phyloP scores from a whole-genome alignment of 2,888 invertebrate genomes.

The Dolomedes plantarius region DNA sequence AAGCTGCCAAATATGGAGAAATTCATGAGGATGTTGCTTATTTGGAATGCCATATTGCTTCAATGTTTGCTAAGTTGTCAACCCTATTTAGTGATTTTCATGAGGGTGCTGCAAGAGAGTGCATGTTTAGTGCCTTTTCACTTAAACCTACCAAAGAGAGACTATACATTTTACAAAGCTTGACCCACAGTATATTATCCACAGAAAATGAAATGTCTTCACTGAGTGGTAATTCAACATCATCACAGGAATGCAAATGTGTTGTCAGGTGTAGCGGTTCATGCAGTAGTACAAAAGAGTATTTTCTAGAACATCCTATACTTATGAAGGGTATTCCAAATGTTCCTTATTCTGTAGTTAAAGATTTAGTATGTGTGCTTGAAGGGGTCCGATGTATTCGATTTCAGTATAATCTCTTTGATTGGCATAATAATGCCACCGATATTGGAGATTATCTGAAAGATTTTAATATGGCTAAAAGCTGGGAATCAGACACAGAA shows the following conservation, averaged over 20 bases:
- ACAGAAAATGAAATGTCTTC: neutral
- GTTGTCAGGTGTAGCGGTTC: conserved; percentile 26
- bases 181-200: conserved; percentile 28
- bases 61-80: conserved; percentile 83
- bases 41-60: conserved; percentile 80
- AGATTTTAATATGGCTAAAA: neutral
- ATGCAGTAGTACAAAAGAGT: neutral
- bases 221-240: neutral
- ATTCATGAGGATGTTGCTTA: conserved; percentile 77
- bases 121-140: conserved; percentile 85
- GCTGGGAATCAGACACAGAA: conserved; percentile 20
- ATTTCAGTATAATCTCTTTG: conserved; percentile 60
- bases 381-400: conserved; percentile 45
- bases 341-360: conserved; percentile 38
- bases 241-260: conserved; percentile 17
- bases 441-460: conserved; percentile 39
- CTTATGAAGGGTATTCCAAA: conserved; percentile 36
- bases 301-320: conserved; percentile 43
- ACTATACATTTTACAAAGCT: conserved; percentile 79
- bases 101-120: conserved; percentile 83
- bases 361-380: conserved; percentile 50
- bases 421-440: conserved; percentile 33
- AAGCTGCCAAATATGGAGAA: conserved; percentile 75
- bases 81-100: conserved; percentile 80
- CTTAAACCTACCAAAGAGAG: conserved; percentile 82